A percentile compares a stretch with the other conserved stretches of the same genome.
Conservation (phyloP, 2,113 vertebrate genomes). For the Terrapene triunguis region DNA sequence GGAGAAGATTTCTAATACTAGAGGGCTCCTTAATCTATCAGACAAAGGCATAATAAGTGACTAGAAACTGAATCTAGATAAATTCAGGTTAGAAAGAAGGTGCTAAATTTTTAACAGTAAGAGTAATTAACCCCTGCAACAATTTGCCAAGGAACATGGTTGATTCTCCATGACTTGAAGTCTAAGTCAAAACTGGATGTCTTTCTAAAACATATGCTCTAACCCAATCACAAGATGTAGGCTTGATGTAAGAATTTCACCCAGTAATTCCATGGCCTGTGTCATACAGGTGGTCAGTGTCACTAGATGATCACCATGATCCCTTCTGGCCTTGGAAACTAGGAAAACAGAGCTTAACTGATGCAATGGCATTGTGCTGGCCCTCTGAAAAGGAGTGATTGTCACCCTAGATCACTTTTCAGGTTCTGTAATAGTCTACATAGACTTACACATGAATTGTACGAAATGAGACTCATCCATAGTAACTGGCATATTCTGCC, state of each 20-base stretch:
- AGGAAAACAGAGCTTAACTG: background rate
- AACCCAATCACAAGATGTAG: background rate
- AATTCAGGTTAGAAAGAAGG: background rate
- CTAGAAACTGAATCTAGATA: slow-evolving; percentile 13
- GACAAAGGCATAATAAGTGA: background rate
- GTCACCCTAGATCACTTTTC: background rate
- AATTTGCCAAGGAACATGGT: background rate
- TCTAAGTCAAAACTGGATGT: background rate
- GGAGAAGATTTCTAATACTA: slow-evolving; percentile 15
- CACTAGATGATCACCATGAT: background rate
- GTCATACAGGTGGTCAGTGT: rapidly evolving
- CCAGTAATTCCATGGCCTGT: background rate
- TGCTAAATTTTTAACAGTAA: slow-evolving; percentile 8
- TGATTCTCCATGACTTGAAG: background rate
- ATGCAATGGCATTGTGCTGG: background rate
- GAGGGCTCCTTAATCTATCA: background rate
- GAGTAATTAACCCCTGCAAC: slow-evolving; percentile 16
- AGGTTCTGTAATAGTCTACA: rapidly evolving
- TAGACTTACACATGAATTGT: background rate
- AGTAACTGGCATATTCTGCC: background rate
- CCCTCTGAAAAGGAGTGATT: background rate
- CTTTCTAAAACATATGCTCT: background rate
- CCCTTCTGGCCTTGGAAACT: background rate
- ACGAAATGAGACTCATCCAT: background rate
- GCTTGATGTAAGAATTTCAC: background rate